Conservation (phyloP, 2,113 vertebrate species). For the Polyodon spathula region DNA sequence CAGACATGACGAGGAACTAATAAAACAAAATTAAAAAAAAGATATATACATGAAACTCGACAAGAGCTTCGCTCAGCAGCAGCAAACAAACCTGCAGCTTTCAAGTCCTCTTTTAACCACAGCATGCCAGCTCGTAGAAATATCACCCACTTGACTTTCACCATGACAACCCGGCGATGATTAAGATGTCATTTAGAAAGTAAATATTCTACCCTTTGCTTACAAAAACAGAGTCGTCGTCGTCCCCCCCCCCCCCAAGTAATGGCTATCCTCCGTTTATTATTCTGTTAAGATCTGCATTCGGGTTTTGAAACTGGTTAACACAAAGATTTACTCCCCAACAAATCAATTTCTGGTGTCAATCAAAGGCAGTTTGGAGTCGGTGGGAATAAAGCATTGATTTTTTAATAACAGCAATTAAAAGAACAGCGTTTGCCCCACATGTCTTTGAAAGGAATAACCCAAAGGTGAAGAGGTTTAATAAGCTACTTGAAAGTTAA, state of each 20-base stretch:
- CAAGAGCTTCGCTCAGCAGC: background rate
- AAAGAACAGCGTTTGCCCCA: slow-evolving; percentile 49
- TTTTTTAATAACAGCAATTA: slow-evolving; percentile 78
- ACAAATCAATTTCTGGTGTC: slow-evolving; percentile 50
- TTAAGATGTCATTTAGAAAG: slow-evolving; percentile 46
- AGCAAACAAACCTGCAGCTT: slow-evolving; percentile 1
- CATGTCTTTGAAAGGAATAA: slow-evolving; percentile 50
- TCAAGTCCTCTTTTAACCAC: slow-evolving; percentile 43
- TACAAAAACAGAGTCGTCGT: slow-evolving; percentile 48
- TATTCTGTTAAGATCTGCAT: slow-evolving; percentile 42
- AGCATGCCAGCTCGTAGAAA: slow-evolving; percentile 45
- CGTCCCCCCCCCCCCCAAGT: slow-evolving; percentile 42
- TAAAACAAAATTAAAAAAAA: background rate
- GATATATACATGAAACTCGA: slow-evolving; percentile 6
- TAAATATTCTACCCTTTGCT: slow-evolving; percentile 42
- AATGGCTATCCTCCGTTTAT: slow-evolving; percentile 40
- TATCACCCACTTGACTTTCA: slow-evolving; percentile 49
- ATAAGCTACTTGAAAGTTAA: slow-evolving; percentile 74
- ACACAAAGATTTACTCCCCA: slow-evolving; percentile 35
- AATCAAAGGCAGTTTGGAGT: slow-evolving; percentile 52
- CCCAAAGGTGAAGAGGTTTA: slow-evolving; percentile 69
- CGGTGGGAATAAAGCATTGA: slow-evolving; percentile 49
- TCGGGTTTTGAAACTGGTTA: slow-evolving; percentile 23
- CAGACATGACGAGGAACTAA: slow-evolving; percentile 55
- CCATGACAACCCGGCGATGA: slow-evolving; percentile 56